Percentiles rank a stretch among this genome's conserved stretches.
Conservation (phyloP, 2,797 vertebrate genomes). For the Rhodeus uyekii region DNA sequence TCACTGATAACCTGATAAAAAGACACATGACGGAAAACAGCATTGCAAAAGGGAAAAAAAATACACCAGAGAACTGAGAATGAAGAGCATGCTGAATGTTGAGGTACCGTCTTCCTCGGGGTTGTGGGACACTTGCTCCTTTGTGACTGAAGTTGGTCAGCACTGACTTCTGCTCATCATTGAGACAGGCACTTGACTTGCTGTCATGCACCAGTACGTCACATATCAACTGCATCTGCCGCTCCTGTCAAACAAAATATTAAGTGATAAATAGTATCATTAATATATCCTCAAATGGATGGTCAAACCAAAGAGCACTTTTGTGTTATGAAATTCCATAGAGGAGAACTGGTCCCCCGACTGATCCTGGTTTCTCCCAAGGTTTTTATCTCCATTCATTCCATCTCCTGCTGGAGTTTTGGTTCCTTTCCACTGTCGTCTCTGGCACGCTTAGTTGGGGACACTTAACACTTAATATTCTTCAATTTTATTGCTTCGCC, state of each 20-base stretch:
- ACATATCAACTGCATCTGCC: constrained; percentile 81
- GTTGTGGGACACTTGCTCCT: constrained; percentile 59
- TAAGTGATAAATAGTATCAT: not conserved
- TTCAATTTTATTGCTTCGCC: too few relatives aligned
- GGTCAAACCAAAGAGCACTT: too few relatives aligned
- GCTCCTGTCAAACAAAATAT: constrained; percentile 63
- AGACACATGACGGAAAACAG: constrained; percentile 18
- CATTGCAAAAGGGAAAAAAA: not conserved
- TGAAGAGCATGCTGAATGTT: not conserved
- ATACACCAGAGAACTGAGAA: not conserved
- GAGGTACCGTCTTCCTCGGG: constrained; percentile 64
- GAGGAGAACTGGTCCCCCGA: too few relatives aligned
- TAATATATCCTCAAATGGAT: not conserved
- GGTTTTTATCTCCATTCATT: too few relatives aligned
- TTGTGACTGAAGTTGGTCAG: constrained; percentile 70
- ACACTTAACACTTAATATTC: too few relatives aligned
- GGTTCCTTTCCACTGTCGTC: too few relatives aligned
- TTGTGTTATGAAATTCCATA: too few relatives aligned
- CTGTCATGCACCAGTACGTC: constrained; percentile 75
- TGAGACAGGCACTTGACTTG: constrained; percentile 69
- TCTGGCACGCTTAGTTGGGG: too few relatives aligned
- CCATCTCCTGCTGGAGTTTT: too few relatives aligned
- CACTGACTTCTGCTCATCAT: constrained; percentile 75
- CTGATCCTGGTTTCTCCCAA: too few relatives aligned
- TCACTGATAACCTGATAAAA: constrained; percentile 69